Base-by-base conservation (phyloP, 2,797 vertebrate genomes). In the Lacerta bilineata region DNA sequence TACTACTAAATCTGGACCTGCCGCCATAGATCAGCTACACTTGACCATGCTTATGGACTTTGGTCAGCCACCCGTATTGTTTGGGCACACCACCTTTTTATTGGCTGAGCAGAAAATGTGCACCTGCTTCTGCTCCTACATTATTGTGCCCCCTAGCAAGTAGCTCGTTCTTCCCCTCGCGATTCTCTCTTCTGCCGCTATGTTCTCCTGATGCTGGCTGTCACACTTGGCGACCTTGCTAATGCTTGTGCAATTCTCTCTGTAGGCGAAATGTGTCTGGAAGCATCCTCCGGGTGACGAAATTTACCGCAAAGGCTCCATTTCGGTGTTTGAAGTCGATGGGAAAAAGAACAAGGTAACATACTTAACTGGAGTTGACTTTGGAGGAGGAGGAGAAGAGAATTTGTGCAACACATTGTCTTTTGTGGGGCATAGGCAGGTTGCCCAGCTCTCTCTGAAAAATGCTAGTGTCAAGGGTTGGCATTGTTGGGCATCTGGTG, bases 341-440 rank as follows among this genome's bases (percentile, higher is more conserved):
- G 99, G 99, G 74, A 99, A 99, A 94, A 99, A 99, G 95, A 99
- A 99, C 92, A 99, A 99, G 98, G 99, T 99, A 92, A 93, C 17
- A 5, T 41, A 9, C n/a, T 18, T 68, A 29, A 23, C 4, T 36
- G 61, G 33, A 61, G 4, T 27, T 68, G 25, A n/a, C 27, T 69
- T 68, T 8, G 29, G 9, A 11, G 5, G 77, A 9, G 36, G 8
- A 10, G 5, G 77, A 9, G 4, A 33, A 75, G 72, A 77, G 17
- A 69, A 8, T 29, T 55, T 76, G 5, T 43, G 11, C 2, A 17
- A 1, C 50, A n/a, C 41, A 2, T n/a, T 74, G 27, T 27, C 8
- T 81, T 80, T 50, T 82, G 5, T 71, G 8, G 27, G 10, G 8
- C 15, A 50, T 39, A 15, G 27, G 80, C n/a, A 66, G 18, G n/a